Base-by-base conservation (phyloP, 2,113 vertebrate species). In the Jaculus jaculus region DNA sequence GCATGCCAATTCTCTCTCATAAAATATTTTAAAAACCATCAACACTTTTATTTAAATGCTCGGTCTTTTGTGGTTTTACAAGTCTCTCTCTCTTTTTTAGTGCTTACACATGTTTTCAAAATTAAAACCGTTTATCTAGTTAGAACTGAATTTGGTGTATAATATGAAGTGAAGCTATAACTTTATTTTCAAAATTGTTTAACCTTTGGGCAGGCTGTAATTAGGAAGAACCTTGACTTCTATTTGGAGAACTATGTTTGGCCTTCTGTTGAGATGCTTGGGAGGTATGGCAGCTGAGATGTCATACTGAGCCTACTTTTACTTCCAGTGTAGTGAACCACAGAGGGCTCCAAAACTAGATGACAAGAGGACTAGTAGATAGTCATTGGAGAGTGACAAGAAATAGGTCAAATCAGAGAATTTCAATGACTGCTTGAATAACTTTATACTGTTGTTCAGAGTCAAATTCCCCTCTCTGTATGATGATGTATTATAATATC, bases 41-140 rank as follows among this genome's bases (percentile, higher is more conserved):
- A 66, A 42, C 69, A 60, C 65, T 92, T 94, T 54, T 34, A 54
- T 77, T 78, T 85, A 39, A 68, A 47, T 16, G 39, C 79, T 54
- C 26, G 82, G 30, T 10, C 16, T 92, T 89, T 92, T 87, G 60
- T 63, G 21, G 39, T 66, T 95, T 79, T 92, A 24, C 4, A 86
- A 65, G 18, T 79, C 8, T 93, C 81, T 77, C 90, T 89, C 90
- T 87, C 51, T 61, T 17, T n/a, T 66, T 95, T 63, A 61, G 37
- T 66, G 32, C 26, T 79, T 92, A 24, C 5, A 86, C 58, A 15
- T 79, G 6, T 93, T 84, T 77, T 54, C 54, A 54, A 61, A 91
- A 69, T 87, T n/a, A 92, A 84, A 92, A 82, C 73, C 12, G 77
- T 96, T 87, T 21, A 87, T 81, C 12, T 28, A 92, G 12, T 23